Base-by-base conservation (phyloP, 2,888 invertebrate genomes). In the Pollenia griseotomentosa region DNA sequence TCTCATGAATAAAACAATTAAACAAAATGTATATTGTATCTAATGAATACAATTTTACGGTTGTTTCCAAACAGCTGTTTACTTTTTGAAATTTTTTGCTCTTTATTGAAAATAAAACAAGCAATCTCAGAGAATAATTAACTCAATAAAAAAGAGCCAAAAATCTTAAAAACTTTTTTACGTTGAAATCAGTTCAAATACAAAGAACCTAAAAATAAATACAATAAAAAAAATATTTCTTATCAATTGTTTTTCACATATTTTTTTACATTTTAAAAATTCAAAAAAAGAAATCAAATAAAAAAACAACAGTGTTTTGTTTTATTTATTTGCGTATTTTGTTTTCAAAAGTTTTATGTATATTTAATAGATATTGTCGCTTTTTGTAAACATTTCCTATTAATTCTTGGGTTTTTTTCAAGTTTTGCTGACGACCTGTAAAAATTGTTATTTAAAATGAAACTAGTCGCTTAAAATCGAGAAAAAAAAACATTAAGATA, bases 21-120 rank as follows among this genome's bases (percentile, higher is more conserved):
- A 23, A 23, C 2, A 2, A 57, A 23, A 5, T 33, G 40, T 53
- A 53, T n/a, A 23, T 23, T 19, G 2, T 11, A 53, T 44, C 19
- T 23, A 14, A 19, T 42, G 10, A 2, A 4, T 48, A 33, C 2
- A n/a, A 51, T 77, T 77, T 55, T 46, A 44, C 48, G 42, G 9
- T 44, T 63, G 48, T 12, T 51, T 40, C 23, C 44, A 16, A 81
- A 81, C 80, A 81, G 80, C 73, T 81, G 80, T 81, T 73, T 73
- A 1, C 9, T 0, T 33, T 51, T 68, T 57, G 4, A 40, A 12
- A 23, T 1, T 23, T n/a, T 14, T 59, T 59, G 6, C 68, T 78
- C 66, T 51, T 68, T 12, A 14, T 48, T 12, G 5, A 8, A 16
- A 57, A 33, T 2, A 33, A 33, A 6, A 33, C 33, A 6, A 6